Conservation (phyloP, 2,797 vertebrate species). For the Cetoscarus ocellatus region DNA sequence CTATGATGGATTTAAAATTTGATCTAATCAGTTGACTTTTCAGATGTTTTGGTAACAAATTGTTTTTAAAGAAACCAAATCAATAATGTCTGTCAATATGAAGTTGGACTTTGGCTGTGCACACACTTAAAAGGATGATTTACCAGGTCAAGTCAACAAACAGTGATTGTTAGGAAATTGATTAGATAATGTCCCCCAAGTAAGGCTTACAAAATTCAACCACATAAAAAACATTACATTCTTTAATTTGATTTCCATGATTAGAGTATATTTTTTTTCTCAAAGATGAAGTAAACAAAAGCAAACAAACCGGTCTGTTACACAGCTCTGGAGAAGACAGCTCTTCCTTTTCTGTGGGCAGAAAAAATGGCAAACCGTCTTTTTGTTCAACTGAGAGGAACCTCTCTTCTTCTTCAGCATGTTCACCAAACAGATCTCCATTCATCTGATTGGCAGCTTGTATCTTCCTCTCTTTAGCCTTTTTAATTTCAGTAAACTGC, state of each 20-base stretch:
- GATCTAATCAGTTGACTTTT: slow-evolving; percentile 7
- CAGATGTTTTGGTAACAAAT: slow-evolving; percentile 24
- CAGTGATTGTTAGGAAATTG: slow-evolving; percentile 41
- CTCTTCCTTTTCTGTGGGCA: slow-evolving; percentile 87
- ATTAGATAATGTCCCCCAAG: slow-evolving; percentile 26
- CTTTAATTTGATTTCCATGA: background rate
- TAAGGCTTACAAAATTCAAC: slow-evolving; percentile 4
- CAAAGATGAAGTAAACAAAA: background rate
- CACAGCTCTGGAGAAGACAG: slow-evolving; percentile 93
- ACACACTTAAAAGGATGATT: slow-evolving; percentile 18
- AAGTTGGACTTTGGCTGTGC: slow-evolving; percentile 74
- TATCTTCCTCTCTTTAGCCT: slow-evolving; percentile 90
- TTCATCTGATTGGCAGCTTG: slow-evolving; percentile 76
- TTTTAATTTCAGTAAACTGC: slow-evolving; percentile 91
- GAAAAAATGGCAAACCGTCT: slow-evolving; percentile 80
- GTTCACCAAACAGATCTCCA: slow-evolving; percentile 48
- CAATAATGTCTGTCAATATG: slow-evolving; percentile 63
- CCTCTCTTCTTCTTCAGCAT: slow-evolving; percentile 58
- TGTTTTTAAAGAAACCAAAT: slow-evolving; percentile 29
- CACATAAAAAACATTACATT: background rate
- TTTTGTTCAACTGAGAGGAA: slow-evolving; percentile 70
- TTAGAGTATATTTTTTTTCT: background rate
- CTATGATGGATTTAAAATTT: slow-evolving; percentile 10
- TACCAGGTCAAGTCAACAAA: slow-evolving; percentile 63
- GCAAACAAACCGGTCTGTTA: slow-evolving; percentile 90